These are phyloP conservation scores for Agrochola lychnidis DNA, from an alignment of 2,888 invertebrate species.

Conservation along the genomic window DNA sequence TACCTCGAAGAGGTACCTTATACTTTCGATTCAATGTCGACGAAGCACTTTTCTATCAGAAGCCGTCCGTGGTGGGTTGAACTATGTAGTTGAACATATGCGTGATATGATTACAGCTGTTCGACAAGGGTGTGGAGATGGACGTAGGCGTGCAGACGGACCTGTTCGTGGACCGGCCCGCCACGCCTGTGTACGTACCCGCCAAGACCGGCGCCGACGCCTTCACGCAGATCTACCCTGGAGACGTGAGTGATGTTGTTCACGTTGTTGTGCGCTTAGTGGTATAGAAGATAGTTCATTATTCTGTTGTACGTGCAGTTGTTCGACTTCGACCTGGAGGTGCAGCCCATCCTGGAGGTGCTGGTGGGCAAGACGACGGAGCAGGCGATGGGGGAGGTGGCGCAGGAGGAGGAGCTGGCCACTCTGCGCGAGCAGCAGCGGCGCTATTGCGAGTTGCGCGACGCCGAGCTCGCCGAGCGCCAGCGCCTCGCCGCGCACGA, in stretches of 20 bases:
- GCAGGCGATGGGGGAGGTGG: constrained; percentile 96
- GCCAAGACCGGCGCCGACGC: constrained; percentile 95
- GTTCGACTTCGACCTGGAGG: constrained; percentile 98
- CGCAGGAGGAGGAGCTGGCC: constrained; percentile 97
- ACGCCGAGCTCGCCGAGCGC: constrained; percentile 95
- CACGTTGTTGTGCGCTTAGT: not conserved
- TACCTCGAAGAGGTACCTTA: constrained; percentile 95
- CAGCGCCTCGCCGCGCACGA: constrained; percentile 95
- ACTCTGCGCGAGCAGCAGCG: constrained; percentile 94
- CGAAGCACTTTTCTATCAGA: not conserved
- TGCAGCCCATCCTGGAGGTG: constrained; percentile 96
- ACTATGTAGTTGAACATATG: not conserved
- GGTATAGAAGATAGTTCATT: not conserved
- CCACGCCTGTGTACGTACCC: constrained; percentile 94
- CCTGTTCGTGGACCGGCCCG: constrained; percentile 95
- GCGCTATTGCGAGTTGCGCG: constrained; percentile 92
- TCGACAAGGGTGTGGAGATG: constrained; percentile 93
- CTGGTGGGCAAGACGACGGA: constrained; percentile 97
- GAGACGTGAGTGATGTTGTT: constrained; percentile 92
- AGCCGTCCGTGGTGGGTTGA: not conserved
- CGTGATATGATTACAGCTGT: constrained; percentile 84
- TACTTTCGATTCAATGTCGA: not conserved
- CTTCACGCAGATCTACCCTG: constrained; percentile 96
- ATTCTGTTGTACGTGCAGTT: constrained; percentile 87
- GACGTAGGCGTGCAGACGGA: constrained; percentile 97